These are phyloP conservation scores for Bibio marci DNA, from an alignment of 2,888 invertebrate species.

Conservation along the genomic window DNA sequence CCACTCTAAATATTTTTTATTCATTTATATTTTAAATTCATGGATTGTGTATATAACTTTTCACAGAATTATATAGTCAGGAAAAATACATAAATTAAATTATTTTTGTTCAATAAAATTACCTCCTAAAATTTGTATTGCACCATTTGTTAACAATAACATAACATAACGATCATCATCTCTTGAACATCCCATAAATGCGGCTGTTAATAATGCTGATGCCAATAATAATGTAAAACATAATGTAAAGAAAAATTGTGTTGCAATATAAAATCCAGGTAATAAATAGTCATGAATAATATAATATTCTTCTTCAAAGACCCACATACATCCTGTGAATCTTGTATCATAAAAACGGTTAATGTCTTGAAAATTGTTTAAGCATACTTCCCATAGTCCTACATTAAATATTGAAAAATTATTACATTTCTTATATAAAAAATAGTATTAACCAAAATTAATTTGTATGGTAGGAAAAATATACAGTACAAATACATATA, in stretches of 20 bases:
- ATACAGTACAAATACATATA: neutral
- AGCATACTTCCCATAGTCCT: constrained; percentile 94
- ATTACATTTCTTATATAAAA: neutral
- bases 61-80: too few species aligned
- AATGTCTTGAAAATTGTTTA: constrained; percentile 72
- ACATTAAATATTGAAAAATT: too few species aligned
- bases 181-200: constrained; percentile 56
- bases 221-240: constrained; percentile 66
- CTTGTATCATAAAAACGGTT: constrained; percentile 69
- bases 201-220: constrained; percentile 52
- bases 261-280: constrained; percentile 83
- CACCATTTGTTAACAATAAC: constrained; percentile 54
- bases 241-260: constrained; percentile 85
- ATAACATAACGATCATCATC: constrained; percentile 62
- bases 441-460: neutral
- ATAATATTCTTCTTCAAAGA: constrained; percentile 92
- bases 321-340: constrained; percentile 89
- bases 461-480: neutral
- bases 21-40: too few species aligned
- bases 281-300: constrained; percentile 79
- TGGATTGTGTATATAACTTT: too few species aligned
- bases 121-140: constrained; percentile 52
- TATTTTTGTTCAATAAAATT: too few species aligned
- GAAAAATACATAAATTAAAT: too few species aligned
- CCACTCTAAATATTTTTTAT: too few species aligned